These are phyloP conservation scores for Lycorma delicatula DNA, from an alignment of 1,140 invertebrate species.

Conservation along the genomic window DNA sequence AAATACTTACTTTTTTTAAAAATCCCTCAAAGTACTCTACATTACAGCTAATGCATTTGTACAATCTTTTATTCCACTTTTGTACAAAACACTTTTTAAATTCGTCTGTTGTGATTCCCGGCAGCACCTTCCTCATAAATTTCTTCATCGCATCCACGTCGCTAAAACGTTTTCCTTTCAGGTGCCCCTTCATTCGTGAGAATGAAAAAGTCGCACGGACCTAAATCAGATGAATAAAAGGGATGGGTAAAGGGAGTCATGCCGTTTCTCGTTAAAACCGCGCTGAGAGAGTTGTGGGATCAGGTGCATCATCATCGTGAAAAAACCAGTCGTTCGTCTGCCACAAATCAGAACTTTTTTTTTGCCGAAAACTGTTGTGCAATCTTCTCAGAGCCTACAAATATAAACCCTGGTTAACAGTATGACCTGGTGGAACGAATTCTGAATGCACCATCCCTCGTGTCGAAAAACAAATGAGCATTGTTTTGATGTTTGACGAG, in stretches of 20 bases:
- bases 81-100: no score
- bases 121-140: no score
- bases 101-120: no score
- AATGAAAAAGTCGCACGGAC: slow-evolving; percentile 35
- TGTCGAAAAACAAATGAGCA: slow-evolving; percentile 34
- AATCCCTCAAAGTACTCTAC: no score
- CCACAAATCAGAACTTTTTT: slow-evolving; percentile 16
- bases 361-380: slow-evolving; percentile 10
- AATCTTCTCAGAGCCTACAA: slow-evolving; percentile 28
- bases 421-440: slow-evolving; percentile 28
- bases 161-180: slow-evolving; percentile 28
- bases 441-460: slow-evolving; percentile 28
- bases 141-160: slow-evolving; percentile 10
- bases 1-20: no score
- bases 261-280: slow-evolving; percentile 14
- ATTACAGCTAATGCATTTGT: no score
- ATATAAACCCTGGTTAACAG: slow-evolving; percentile 25
- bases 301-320: no score
- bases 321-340: no score
- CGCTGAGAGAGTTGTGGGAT: slow-evolving; percentile 26
- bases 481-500: slow-evolving; percentile 29
- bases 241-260: no score
- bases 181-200: slow-evolving; percentile 32
- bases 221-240: slow-evolving; percentile 34
- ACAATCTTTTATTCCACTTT: no score